A percentile compares a stretch with the other conserved stretches of the same genome.
Evolutionary conservation across 2,113 vertebrate genomes (phyloP).

Genomic region (Oxyura jamaicensis): DNA sequence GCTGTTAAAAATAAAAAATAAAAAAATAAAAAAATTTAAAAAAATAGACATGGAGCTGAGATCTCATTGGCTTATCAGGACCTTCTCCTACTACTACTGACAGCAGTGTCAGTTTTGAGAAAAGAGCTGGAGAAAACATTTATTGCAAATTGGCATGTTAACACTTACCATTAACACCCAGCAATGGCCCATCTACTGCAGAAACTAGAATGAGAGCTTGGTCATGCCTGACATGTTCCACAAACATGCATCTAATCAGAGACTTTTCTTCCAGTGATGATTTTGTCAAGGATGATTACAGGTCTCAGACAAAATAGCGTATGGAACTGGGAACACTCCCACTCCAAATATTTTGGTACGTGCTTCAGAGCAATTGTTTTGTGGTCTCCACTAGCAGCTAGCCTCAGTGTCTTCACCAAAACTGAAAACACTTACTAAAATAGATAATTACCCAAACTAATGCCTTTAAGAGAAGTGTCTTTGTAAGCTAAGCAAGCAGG

Average conservation of each 20-base stretch:
- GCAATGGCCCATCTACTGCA: not conserved
- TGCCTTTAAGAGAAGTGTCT: not conserved
- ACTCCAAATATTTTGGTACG: not conserved
- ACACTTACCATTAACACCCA: not conserved
- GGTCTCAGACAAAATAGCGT: not conserved
- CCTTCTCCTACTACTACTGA: not conserved
- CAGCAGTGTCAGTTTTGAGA: not conserved
- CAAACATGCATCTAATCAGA: not conserved
- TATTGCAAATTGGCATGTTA: not conserved
- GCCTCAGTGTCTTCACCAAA: not conserved
- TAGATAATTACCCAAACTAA: not conserved
- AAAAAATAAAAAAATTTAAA: too few relatives aligned
- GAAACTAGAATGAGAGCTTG: not conserved
- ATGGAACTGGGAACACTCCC: not conserved
- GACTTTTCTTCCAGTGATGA: not conserved
- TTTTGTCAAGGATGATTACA: not conserved
- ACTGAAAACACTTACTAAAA: not conserved
- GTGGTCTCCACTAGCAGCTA: not conserved
- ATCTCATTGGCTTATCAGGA: not conserved
- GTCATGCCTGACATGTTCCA: not conserved
- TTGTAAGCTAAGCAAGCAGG: not conserved
- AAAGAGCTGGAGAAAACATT: not conserved
- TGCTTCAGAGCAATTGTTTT: not conserved
- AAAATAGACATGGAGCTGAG: not conserved
- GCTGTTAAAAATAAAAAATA: not conserved